These are phyloP conservation scores for Pteromalus puparum DNA, from an alignment of 1,140 invertebrate genomes.

Conservation along the genomic window DNA sequence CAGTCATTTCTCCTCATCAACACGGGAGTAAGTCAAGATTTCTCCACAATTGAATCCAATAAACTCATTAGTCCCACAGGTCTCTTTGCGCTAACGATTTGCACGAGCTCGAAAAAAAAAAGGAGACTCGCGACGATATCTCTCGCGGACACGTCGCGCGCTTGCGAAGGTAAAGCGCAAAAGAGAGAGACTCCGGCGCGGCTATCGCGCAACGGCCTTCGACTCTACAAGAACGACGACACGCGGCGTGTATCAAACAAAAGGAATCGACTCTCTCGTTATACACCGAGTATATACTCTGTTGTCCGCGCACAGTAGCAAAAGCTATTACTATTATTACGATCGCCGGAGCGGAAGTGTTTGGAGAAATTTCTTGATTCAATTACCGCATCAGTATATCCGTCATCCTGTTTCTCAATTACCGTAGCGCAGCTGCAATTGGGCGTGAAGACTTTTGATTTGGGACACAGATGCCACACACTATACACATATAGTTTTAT, in stretches of 20 bases:
- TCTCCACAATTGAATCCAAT: too few species aligned
- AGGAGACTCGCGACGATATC: too few species aligned
- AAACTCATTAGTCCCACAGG: too few species aligned
- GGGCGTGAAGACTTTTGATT: too few species aligned
- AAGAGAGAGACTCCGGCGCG: neutral
- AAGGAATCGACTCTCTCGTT: neutral
- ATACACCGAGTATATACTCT: neutral
- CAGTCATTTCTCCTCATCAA: too few species aligned
- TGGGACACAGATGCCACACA: too few species aligned
- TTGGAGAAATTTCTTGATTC: neutral
- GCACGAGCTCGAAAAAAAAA: too few species aligned
- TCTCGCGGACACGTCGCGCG: neutral
- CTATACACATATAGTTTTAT: too few species aligned
- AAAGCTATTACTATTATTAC: neutral
- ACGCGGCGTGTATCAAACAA: neutral
- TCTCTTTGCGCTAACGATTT: too few species aligned
- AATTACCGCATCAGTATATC: neutral
- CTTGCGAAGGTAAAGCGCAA: neutral
- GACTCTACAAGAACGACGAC: neutral
- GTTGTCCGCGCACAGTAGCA: neutral
- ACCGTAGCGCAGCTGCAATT: too few species aligned
- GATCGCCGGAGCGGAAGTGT: too few species aligned
- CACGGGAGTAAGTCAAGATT: too few species aligned
- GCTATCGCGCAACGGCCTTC: neutral
- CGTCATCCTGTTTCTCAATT: neutral